These are phyloP conservation scores for Brachystomella parvula DNA, from an alignment of 1,140 invertebrate species.

Conservation along the genomic window DNA sequence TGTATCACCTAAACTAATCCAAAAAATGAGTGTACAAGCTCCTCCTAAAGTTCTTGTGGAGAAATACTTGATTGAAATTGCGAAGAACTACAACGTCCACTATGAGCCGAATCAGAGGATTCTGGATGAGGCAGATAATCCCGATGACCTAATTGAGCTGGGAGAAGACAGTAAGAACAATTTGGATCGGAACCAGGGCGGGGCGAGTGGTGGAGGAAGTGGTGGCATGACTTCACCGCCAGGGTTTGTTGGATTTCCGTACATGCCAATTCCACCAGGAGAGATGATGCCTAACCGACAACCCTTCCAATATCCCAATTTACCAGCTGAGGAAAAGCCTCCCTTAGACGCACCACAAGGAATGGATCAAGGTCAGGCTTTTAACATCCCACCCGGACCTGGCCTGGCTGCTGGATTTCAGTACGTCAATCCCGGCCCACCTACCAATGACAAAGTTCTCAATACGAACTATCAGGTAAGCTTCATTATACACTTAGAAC, in stretches of 20 bases:
- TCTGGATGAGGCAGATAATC: conserved; percentile 68
- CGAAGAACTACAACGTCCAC: conserved; percentile 83
- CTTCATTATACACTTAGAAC: neutral
- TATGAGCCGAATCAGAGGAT: conserved; percentile 88
- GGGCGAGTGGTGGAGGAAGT: conserved; percentile 44
- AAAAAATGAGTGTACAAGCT: conserved; percentile 90
- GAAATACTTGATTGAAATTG: conserved; percentile 92
- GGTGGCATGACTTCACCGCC: conserved; percentile 50
- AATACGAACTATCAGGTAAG: conserved; percentile 51
- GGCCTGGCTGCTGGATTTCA: neutral
- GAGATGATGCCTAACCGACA: conserved; percentile 45
- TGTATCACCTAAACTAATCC: conserved; percentile 90
- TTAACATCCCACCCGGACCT: conserved; percentile 24
- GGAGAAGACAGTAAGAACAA: conserved; percentile 43
- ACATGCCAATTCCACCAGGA: conserved; percentile 32
- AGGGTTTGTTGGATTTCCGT: conserved; percentile 55
- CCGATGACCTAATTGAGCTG: conserved; percentile 72
- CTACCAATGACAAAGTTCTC: conserved; percentile 17
- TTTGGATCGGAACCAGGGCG: conserved; percentile 40
- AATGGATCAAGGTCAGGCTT: neutral
- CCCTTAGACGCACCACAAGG: conserved; percentile 43
- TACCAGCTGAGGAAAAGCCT: conserved; percentile 22
- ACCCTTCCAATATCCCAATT: conserved; percentile 42
- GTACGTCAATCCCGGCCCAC: neutral
- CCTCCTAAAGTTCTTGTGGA: conserved; percentile 94